Percentiles rank a stretch among this genome's conserved stretches.
These are phyloP conservation scores for Andricus grossulariae DNA, from an alignment of 1,140 invertebrate genomes.

Conservation along the genomic window DNA sequence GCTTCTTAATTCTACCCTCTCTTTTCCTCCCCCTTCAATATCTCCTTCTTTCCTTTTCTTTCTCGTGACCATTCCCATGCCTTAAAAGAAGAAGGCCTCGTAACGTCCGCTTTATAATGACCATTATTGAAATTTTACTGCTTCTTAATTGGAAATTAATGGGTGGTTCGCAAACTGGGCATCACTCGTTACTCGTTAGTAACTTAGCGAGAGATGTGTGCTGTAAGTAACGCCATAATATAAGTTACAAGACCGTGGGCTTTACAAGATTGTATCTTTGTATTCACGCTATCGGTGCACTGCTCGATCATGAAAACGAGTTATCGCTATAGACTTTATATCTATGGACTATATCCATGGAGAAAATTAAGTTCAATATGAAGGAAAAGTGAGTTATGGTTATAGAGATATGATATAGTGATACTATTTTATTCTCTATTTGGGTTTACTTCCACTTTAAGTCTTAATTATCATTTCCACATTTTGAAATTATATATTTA, in stretches of 20 bases:
- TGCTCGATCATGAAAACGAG: too few relatives aligned
- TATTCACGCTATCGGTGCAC: constrained; percentile 23
- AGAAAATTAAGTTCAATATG: too few relatives aligned
- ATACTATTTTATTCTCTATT: too few relatives aligned
- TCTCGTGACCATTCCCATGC: constrained; percentile 58
- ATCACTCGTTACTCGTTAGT: constrained; percentile 58
- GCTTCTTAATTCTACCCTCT: constrained; percentile 56
- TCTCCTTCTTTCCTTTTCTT: constrained; percentile 26
- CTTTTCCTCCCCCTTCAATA: constrained; percentile 50
- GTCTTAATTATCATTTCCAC: neutral
- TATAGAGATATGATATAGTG: too few relatives aligned
- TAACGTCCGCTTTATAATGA: constrained; percentile 75
- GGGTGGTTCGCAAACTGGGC: constrained; percentile 61
- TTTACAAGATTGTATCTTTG: constrained; percentile 29
- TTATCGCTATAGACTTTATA: too few relatives aligned
- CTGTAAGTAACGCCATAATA: constrained; percentile 24
- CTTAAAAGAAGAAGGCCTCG: constrained; percentile 59
- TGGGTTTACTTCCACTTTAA: too few relatives aligned
- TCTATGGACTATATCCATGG: too few relatives aligned
- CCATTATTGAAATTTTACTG: constrained; percentile 77
- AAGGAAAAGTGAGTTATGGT: too few relatives aligned
- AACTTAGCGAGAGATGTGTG: constrained; percentile 32
- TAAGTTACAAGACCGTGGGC: constrained; percentile 1
- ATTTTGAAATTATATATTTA: neutral
- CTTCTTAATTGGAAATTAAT: constrained; percentile 75